phyloP scores from a whole-genome alignment of 2,888 invertebrate species.

The Lithophane socia region DNA sequence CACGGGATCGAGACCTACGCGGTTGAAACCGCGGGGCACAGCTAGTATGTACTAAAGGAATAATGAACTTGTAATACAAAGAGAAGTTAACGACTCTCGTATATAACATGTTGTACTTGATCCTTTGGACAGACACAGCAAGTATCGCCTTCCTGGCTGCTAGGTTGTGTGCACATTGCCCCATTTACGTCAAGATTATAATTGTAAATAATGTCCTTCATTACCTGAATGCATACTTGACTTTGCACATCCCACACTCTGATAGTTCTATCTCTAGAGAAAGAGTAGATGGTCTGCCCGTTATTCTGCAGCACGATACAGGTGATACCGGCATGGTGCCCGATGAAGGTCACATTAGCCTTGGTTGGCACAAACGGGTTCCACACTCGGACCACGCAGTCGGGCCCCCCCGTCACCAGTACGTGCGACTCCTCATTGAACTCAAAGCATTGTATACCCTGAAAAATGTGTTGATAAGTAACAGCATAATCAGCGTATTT shows the following conservation, averaged over 20 bases:
- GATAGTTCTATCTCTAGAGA: constrained; percentile 93
- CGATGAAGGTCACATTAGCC: constrained; percentile 91
- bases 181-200: neutral
- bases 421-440: constrained; percentile 91
- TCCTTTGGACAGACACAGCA: neutral
- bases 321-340: constrained; percentile 93
- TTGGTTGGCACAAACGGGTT: constrained; percentile 94
- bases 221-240: constrained; percentile 92
- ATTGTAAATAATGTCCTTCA: neutral
- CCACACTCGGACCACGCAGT: constrained; percentile 94
- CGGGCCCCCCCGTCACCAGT: constrained; percentile 94
- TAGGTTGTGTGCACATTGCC: neutral
- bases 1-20: too few relatives aligned
- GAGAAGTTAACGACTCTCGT: neutral
- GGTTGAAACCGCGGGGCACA: too few relatives aligned
- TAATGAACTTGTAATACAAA: neutral
- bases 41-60: too few relatives aligned
- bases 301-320: constrained; percentile 92
- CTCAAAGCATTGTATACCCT: constrained; percentile 92
- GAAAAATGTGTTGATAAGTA: constrained; percentile 1
- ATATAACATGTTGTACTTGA: neutral
- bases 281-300: constrained; percentile 92
- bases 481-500: neutral
- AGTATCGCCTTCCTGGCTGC: neutral
- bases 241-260: constrained; percentile 94